These are phyloP conservation scores for Brenthis ino DNA, from an alignment of 2,888 invertebrate genomes.

Conservation along the genomic window DNA sequence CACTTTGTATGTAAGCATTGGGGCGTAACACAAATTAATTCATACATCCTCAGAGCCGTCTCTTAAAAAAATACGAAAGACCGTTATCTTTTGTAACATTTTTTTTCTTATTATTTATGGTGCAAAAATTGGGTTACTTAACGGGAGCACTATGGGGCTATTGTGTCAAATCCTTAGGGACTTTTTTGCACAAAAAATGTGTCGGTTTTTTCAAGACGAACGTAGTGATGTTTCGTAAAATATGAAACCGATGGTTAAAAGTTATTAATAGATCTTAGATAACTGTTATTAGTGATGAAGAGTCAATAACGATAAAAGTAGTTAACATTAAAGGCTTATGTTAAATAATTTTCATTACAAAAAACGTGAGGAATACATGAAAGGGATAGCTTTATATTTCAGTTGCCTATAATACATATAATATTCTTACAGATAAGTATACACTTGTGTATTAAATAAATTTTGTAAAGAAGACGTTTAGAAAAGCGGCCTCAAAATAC, in stretches of 20 bases:
- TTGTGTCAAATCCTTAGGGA: slow-evolving; percentile 63
- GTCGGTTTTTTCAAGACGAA: slow-evolving; percentile 41
- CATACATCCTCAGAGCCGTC: slow-evolving; percentile 54
- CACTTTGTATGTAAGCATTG: slow-evolving; percentile 76
- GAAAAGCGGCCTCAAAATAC: slow-evolving; percentile 54
- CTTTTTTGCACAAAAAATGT: slow-evolving; percentile 44
- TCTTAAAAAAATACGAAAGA: slow-evolving; percentile 59
- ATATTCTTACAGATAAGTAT: too few species aligned
- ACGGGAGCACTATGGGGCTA: slow-evolving; percentile 69
- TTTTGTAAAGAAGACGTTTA: neutral
- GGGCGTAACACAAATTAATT: slow-evolving; percentile 80
- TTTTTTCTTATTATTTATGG: slow-evolving; percentile 77
- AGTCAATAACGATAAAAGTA: slow-evolving; percentile 22
- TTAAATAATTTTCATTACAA: slow-evolving; percentile 1
- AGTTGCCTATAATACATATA: neutral
- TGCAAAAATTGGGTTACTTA: slow-evolving; percentile 82
- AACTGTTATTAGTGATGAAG: slow-evolving; percentile 59
- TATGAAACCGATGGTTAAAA: slow-evolving; percentile 47
- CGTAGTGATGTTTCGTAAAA: slow-evolving; percentile 45
- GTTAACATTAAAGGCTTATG: slow-evolving; percentile 9
- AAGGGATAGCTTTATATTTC: too few species aligned
- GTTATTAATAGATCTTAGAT: slow-evolving; percentile 61
- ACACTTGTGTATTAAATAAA: neutral
- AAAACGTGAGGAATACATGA: neutral
- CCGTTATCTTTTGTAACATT: slow-evolving; percentile 69